A percentile compares a stretch with the other conserved stretches of the same genome.
phyloP scores from a whole-genome alignment of 2,797 vertebrate genomes.

The Scolopax bukidnonensis region DNA sequence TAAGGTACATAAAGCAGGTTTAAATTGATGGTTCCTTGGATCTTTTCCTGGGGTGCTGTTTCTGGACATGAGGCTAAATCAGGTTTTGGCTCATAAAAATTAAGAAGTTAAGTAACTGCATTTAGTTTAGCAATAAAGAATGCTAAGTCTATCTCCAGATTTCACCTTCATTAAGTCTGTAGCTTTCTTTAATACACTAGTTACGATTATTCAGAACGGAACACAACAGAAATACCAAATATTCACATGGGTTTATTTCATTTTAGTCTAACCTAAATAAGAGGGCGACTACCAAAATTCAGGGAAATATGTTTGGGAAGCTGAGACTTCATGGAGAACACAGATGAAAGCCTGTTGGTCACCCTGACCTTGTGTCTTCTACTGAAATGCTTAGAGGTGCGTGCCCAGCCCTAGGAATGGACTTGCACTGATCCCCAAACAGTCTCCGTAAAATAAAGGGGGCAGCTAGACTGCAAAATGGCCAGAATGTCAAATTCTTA shows the following conservation, averaged over 20 bases:
- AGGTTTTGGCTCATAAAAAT: neutral
- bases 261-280: neutral
- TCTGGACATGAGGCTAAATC: neutral
- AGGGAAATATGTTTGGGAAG: neutral
- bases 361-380: neutral
- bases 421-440: neutral
- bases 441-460: neutral
- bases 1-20: neutral
- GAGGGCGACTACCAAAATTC: neutral
- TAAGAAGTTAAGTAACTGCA: neutral
- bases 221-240: neutral
- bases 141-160: neutral
- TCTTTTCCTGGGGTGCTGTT: neutral
- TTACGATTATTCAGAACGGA: neutral
- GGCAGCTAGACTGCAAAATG: neutral
- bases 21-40: neutral
- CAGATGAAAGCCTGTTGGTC: neutral
- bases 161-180: neutral
- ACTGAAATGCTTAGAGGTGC: neutral
- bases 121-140: neutral
- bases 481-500: neutral
- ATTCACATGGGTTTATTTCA: neutral
- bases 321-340: neutral
- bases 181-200: neutral
- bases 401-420: neutral